Base-by-base conservation (phyloP, 2,888 invertebrate genomes). In the Ophonus ardosiacus region DNA sequence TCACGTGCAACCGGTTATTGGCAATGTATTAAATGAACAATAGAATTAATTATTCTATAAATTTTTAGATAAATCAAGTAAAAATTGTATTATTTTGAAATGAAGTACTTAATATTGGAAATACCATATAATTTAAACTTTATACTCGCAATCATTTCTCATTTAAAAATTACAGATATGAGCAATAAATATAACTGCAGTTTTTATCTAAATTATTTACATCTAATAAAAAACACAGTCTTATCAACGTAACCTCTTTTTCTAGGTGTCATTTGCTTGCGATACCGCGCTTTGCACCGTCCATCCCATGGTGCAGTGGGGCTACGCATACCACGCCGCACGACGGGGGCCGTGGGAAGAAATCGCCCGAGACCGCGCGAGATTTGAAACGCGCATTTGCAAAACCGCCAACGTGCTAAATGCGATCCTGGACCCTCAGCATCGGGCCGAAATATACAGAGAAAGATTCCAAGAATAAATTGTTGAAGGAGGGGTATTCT, bases 331-430 rank as follows among this genome's bases (percentile, higher is more conserved):
- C 86, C 91, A 92, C 78, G 91, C 91, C 18, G 93, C 93, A 1
- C 90, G 94, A n/a, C 91, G 90, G 87, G 93, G 93, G 1, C 93
- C 92, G 0, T 94, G 94, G 94, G 93, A 94, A 88, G 89, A 92
- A 88, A 91, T 91, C 87, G 93, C 92, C 0, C 89, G 93, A 43
- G 94, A 94, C 86, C 89, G 93, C 65, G 91, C 89, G 7, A 90
- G 93, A 61, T 94, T 94, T 88, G 90, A 89, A 76, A 88, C 88
- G 10, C 90, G 93, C 65, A 92, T 93, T 51, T 86, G 86, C 8
- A 88, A 89, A 7, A 88, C 90, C 6, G 92, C 90, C 81, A 86
- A 87, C 31, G 87, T 91, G 38, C 88, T 93, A 8, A 88, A 89
- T 81, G 90, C 91, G 5, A 88, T 93, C 82, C 90, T 93, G n/a